Conservation (phyloP, 2,797 vertebrate genomes). For the Neoniphon sammara region DNA sequence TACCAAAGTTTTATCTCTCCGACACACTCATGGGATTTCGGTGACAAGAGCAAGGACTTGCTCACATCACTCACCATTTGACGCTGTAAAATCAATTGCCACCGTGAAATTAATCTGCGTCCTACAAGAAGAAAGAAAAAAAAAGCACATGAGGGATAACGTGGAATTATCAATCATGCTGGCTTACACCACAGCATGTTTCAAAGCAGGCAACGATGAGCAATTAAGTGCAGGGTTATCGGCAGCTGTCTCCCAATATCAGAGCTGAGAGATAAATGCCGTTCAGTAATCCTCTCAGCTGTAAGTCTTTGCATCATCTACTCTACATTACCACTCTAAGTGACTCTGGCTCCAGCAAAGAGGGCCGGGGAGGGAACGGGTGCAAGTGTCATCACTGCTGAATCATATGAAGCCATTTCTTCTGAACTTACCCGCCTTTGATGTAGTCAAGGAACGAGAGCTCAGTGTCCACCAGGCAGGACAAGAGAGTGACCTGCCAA, state of each 20-base stretch:
- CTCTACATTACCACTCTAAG: not conserved
- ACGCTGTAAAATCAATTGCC: slow-evolving; percentile 99
- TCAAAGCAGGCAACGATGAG: slow-evolving; percentile 53
- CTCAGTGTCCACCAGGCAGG: slow-evolving; percentile 97
- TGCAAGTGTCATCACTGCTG: not conserved
- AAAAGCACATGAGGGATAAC: slow-evolving; percentile 45
- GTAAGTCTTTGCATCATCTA: not conserved
- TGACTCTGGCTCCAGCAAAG: not conserved
- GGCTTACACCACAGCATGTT: slow-evolving; percentile 66
- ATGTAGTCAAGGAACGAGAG: slow-evolving; percentile 99
- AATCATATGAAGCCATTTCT: not conserved
- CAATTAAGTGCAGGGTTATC: slow-evolving; percentile 62
- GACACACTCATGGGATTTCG: slow-evolving; percentile 16
- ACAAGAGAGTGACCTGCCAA: slow-evolving; percentile 94
- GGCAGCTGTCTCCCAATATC: slow-evolving; percentile 61
- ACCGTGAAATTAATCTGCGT: slow-evolving; percentile 99
- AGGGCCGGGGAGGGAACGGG: not conserved
- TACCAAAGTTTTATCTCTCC: slow-evolving; percentile 27
- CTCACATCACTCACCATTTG: slow-evolving; percentile 89
- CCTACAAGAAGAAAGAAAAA: slow-evolving; percentile 82
- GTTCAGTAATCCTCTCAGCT: slow-evolving; percentile 35
- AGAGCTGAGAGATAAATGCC: slow-evolving; percentile 38
- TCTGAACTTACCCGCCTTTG: slow-evolving; percentile 93
- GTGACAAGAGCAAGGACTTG: slow-evolving; percentile 27
- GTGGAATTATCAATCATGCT: slow-evolving; percentile 60